Base-by-base conservation (phyloP, 2,888 invertebrate genomes). In the Synergus japonicus region DNA sequence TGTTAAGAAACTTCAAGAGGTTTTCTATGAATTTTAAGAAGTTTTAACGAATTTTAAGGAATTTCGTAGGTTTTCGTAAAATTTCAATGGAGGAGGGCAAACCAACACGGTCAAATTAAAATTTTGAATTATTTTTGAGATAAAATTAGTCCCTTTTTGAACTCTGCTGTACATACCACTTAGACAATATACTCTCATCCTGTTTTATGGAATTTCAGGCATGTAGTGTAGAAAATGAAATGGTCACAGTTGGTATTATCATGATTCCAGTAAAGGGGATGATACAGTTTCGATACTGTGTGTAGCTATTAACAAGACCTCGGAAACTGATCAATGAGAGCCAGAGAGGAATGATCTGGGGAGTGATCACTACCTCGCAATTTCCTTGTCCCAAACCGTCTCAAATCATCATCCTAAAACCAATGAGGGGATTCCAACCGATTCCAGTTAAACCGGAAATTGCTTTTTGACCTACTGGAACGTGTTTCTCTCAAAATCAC, bases 311-410 rank as follows among this genome's bases (percentile, higher is more conserved):
- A 67, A 46, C 22, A 44, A 67, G 46, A 46, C 44, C 67, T 67
- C 18, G 44, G 37, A 46, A 67, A 46, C 44, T 67, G 22, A 13
- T 67, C 67, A 46, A 67, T 67, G 13, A 18, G 2, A 46, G 13
- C 22, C 4, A 13, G 44, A 44, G 46, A 67, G 67, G 46, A 67
- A 67, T 67, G 29, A 67, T 67, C 22, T 44, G 44, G 44, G 13
- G 46, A 67, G 44, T 67, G 67, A 67, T 67, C 67, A 44, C 67
- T 67, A 44, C 46, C 46, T 44, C 2, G 67, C 46, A 44, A 67
- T 67, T 67, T 67, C 67, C 67, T 46, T 67, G 67, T 67, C 46
- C 12, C 67, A 46, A 44, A 67, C 44, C 67, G 43, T 22, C 67
- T 44, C 22, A 29, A 67, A 22, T 67, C 46, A 67, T 67, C 67